These are phyloP conservation scores for Lasiommata megera DNA, from an alignment of 2,888 invertebrate species.

Conservation along the genomic window DNA sequence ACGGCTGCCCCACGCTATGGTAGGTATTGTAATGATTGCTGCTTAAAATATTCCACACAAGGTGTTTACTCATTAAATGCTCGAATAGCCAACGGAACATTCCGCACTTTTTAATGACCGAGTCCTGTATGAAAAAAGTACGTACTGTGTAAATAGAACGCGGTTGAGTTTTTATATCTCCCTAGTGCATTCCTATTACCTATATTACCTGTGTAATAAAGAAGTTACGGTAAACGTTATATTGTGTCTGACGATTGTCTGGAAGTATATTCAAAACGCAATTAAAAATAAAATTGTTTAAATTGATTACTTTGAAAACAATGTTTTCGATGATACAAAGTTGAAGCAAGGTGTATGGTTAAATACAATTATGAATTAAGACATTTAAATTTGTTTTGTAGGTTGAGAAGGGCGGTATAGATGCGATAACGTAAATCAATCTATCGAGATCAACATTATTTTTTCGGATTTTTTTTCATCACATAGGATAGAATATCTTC, in stretches of 20 bases:
- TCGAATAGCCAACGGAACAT: slow-evolving; percentile 14
- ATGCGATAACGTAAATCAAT: too few relatives aligned
- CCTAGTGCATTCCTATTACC: not conserved
- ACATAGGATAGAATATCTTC: too few relatives aligned
- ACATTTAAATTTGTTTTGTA: too few relatives aligned
- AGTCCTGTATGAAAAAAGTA: slow-evolving; percentile 9
- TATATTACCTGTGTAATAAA: not conserved
- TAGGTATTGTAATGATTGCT: slow-evolving; percentile 6
- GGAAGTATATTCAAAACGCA: not conserved
- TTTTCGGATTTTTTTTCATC: too few relatives aligned
- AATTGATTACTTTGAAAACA: too few relatives aligned
- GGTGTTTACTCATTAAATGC: slow-evolving; percentile 21
- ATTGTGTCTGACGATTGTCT: not conserved
- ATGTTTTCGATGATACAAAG: too few relatives aligned
- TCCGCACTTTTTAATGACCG: slow-evolving; percentile 15
- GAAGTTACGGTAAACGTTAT: not conserved
- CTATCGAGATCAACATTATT: too few relatives aligned
- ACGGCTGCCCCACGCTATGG: slow-evolving; percentile 9
- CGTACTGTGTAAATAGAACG: not conserved
- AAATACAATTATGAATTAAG: too few relatives aligned
- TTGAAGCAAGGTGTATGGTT: too few relatives aligned
- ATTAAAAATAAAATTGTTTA: not conserved
- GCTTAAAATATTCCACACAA: slow-evolving; percentile 16
- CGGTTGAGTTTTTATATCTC: not conserved
- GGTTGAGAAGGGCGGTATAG: too few relatives aligned